These are phyloP conservation scores for Malurus leucopterus DNA, from an alignment of 2,797 vertebrate species.

Conservation along the genomic window DNA sequence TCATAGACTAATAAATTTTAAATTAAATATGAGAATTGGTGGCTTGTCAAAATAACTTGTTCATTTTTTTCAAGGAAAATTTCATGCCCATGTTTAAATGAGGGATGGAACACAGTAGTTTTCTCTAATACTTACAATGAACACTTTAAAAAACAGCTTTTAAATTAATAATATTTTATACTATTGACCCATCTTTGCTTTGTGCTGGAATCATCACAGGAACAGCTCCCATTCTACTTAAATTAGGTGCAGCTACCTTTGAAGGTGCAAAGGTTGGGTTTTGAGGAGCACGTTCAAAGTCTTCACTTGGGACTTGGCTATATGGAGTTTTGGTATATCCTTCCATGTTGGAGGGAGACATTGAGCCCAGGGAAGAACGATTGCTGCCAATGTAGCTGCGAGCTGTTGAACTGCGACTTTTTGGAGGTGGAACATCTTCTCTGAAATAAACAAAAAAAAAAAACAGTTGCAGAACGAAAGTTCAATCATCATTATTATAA, in stretches of 20 bases:
- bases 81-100: conserved; percentile 50
- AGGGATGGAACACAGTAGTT: conserved; percentile 26
- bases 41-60: conserved; percentile 37
- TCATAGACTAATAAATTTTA: not conserved
- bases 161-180: conserved; percentile 75
- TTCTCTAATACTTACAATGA: conserved; percentile 42
- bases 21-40: conserved; percentile 1
- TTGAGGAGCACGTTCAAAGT: conserved; percentile 83
- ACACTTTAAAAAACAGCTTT: not conserved
- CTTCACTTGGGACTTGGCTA: conserved; percentile 90
- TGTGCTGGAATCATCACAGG: conserved; percentile 97
- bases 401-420: conserved; percentile 91
- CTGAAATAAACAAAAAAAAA: conserved; percentile 63
- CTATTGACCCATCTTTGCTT: conserved; percentile 95
- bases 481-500: not conserved
- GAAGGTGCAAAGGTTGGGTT: conserved; percentile 71
- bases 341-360: conserved; percentile 96
- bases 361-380: conserved; percentile 93
- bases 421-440: conserved; percentile 94
- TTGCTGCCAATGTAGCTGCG: conserved; percentile 95
- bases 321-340: conserved; percentile 89
- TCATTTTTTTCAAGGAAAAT: conserved; percentile 19
- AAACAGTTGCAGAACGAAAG: not conserved
- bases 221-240: conserved; percentile 95
- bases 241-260: conserved; percentile 90